Base-by-base conservation (phyloP, 1,140 invertebrate genomes). In the Nasonia longicornis region DNA sequence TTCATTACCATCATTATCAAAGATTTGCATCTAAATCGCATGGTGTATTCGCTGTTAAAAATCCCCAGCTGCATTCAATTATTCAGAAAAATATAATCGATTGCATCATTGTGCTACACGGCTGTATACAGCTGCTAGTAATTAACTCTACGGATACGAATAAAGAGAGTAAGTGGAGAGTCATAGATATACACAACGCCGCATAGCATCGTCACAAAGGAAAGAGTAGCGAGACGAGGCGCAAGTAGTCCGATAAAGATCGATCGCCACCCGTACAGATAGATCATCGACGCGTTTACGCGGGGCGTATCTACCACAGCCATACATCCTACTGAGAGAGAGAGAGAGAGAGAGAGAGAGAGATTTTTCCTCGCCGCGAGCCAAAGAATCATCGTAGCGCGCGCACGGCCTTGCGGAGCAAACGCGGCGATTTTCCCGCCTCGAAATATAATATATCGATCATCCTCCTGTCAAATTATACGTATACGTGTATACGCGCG, bases 381-480 rank as follows among this genome's bases (percentile, higher is more conserved):
- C 38, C 11, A 38, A 38, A 71, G 31, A 38, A 42, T n/a, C n/a
- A 67, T 45, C 16, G 16, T 22, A 16, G 3, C 22, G 12, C 73
- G 48, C 6, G 48, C 48, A 58, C 58, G 52, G 38, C 10, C 6
- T 42, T 35, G 31, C 3, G 3, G 4, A 16, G 48, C 12, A 22
- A 45, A 38, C 10, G 29, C 20, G 16, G 22, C 29, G 52, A 73
- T 64, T 77, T 79, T 73, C 42, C 64, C 72, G 42, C 26, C 64
- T 31, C 16, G 11, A 11, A 31, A 73, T 45, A 48, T 58, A n/a
- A 42, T 42, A 70, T 81, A 81, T 77, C 67, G 52, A 72, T 81
- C 74, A 73, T 77, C 80, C 52, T 52, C 80, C 63, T 81, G 80
- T 81, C 80, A 81, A 81, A 81, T 81, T 77, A 77, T 70, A 71